These are phyloP conservation scores for Agapornis canus DNA, from an alignment of 2,797 vertebrate species.

Conservation along the genomic window DNA sequence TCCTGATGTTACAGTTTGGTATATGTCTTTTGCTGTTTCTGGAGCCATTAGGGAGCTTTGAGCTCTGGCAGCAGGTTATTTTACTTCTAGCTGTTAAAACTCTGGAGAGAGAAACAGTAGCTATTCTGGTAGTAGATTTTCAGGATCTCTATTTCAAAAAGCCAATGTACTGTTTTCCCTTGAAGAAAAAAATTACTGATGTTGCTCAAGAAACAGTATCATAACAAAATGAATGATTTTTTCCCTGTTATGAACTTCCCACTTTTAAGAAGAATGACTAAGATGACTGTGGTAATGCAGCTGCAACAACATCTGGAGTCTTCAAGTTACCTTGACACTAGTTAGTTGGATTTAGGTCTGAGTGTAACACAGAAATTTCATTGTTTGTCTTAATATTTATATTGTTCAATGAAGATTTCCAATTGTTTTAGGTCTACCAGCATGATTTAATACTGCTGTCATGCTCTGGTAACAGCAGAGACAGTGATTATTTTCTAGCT, in stretches of 20 bases:
- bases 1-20: not conserved
- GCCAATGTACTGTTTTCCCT: not conserved
- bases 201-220: slow-evolving; percentile 22
- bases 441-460: not conserved
- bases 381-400: slow-evolving; percentile 11
- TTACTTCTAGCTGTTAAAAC: slow-evolving; percentile 16
- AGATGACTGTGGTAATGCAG: slow-evolving; percentile 47
- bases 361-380: slow-evolving; percentile 24
- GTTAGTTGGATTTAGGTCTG: slow-evolving; percentile 3
- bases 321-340: slow-evolving; percentile 52
- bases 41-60: not conserved
- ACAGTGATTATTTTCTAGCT: not conserved
- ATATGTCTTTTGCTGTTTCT: not conserved
- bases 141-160: not conserved
- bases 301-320: slow-evolving; percentile 66
- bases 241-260: slow-evolving; percentile 24
- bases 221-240: not conserved
- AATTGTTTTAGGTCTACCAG: not conserved
- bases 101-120: slow-evolving; percentile 26
- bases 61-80: not conserved
- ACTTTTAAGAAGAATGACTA: slow-evolving; percentile 27
- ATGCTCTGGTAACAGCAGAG: not conserved
- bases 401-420: not conserved
- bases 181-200: slow-evolving; percentile 14
- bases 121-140: not conserved